Conservation (phyloP, 2,888 invertebrate genomes). For the Cryptocephalus primarius region DNA sequence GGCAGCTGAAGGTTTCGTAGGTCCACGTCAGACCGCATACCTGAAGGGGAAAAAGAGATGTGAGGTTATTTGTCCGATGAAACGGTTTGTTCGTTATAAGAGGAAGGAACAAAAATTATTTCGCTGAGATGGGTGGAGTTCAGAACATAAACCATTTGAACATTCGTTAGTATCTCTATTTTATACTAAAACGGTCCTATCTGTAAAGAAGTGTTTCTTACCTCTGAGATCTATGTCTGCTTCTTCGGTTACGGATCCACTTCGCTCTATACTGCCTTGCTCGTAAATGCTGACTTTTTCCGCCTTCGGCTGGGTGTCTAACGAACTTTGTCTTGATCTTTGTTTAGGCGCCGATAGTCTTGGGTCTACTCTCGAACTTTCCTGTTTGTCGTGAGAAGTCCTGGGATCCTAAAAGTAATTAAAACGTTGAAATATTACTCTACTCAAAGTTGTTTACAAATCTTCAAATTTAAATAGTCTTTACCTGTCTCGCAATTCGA, state of each 20-base stretch:
- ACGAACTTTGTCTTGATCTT: conserved; percentile 17
- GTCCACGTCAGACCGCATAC: conserved; percentile 53
- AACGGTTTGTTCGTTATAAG: too few relatives aligned
- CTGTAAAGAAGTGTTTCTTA: too few relatives aligned
- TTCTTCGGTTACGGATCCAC: conserved; percentile 36
- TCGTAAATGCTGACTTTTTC: conserved; percentile 48
- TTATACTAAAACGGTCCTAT: too few relatives aligned
- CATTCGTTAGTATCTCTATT: too few relatives aligned
- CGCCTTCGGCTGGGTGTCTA: conserved; percentile 17
- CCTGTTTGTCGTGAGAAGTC: conserved; percentile 5
- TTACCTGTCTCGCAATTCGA: conserved; percentile 14
- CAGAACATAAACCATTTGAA: too few relatives aligned
- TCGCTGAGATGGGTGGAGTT: too few relatives aligned
- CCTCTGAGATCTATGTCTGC: conserved; percentile 52
- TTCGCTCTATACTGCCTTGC: conserved; percentile 48
- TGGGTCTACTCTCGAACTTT: conserved; percentile 8
- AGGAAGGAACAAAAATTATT: too few relatives aligned
- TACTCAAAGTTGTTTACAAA: background rate
- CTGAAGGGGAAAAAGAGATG: conserved; percentile 36
- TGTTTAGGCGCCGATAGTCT: conserved; percentile 12
- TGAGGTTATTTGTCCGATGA: too few relatives aligned
- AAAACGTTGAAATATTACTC: background rate
- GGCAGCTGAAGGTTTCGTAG: conserved; percentile 59
- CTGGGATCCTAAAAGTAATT: conserved; percentile 11
- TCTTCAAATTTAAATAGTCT: background rate